A percentile compares a stretch with the other conserved stretches of the same genome.
These are phyloP conservation scores for Plebejus argus DNA, from an alignment of 2,888 invertebrate genomes.

Conservation along the genomic window DNA sequence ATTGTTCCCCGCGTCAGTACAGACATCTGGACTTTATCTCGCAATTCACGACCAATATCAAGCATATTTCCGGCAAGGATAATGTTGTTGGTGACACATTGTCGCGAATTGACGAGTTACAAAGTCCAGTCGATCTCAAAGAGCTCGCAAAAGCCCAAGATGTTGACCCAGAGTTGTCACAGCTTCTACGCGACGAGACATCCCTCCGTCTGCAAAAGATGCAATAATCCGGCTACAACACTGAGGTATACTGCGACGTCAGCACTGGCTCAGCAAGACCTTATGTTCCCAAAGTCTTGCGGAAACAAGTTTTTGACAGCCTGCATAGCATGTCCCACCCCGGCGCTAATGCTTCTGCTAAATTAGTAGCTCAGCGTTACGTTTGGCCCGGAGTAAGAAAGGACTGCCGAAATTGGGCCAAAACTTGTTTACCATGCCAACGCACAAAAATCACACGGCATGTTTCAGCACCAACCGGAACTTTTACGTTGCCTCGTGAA, in stretches of 20 bases:
- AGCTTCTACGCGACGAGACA: constrained; percentile 27
- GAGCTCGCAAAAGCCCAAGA: constrained; percentile 33
- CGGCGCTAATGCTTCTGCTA: constrained; percentile 30
- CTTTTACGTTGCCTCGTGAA: not conserved
- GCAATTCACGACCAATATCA: constrained; percentile 39
- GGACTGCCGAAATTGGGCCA: constrained; percentile 52
- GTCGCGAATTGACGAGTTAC: constrained; percentile 38
- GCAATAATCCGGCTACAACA: constrained; percentile 26
- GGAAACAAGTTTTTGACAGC: constrained; percentile 41
- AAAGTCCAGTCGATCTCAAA: constrained; percentile 32
- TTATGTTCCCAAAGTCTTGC: constrained; percentile 38
- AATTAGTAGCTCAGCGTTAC: constrained; percentile 49
- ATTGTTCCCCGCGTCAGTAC: constrained; percentile 38
- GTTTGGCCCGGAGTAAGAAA: constrained; percentile 55
- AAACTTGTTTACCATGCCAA: constrained; percentile 52
- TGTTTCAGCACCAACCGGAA: constrained; percentile 37
- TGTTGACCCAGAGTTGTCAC: constrained; percentile 33
- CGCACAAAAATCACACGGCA: constrained; percentile 50
- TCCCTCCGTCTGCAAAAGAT: constrained; percentile 36
- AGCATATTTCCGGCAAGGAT: constrained; percentile 36
- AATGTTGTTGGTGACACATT: constrained; percentile 41
- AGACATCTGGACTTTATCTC: constrained; percentile 37
- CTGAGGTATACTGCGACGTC: constrained; percentile 40
- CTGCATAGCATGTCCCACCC: constrained; percentile 44
- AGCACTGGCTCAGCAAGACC: constrained; percentile 38